Evolutionary conservation across 2,797 vertebrate species (phyloP), one percentile per base, ranked within the genome.

Genomic region (Australoheros facetus): DNA sequence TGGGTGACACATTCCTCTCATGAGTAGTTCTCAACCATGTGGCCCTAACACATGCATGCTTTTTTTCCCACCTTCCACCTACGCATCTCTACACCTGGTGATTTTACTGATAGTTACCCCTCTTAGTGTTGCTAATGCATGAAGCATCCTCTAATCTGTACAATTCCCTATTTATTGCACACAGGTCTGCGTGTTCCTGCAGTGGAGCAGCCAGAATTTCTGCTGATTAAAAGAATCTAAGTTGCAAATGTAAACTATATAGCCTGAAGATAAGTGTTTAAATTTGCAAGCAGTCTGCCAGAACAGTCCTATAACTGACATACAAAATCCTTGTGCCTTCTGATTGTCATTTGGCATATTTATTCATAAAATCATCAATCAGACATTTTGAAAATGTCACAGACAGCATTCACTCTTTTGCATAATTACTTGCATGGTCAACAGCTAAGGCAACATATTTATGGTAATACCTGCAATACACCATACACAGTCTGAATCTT

Each of bases 331-430:
- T n/a, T 58, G 13, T 56, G 60, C 51, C 62, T 84, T 37, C 86
- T 85, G 55, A 75, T 75, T 57, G 69, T 58, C 70, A 73, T 75
- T 82, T 82, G 69, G 48, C 60, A 74, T 66, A 26, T 73, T 26
- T 54, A 77, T 77, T 80, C 75, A 79, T 48, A 30, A 21, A 26
- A 77, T 74, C 53, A 81, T 83, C 62, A 81, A 62, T 82, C 73
- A 84, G 69, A n/a, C 16, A 54, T 82, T 71, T 73, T 64, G 39
- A 73, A 81, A 60, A 73, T 74, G 77, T 81, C 56, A 71, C 30
- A 23, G 14, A 62, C 48, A 58, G 19, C 64, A 19, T 34, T 57
- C 17, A 55, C 26, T 62, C 9, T 70, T 80, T 37, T 72, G 30
- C 34, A 76, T 42, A 57, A 72, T 64, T 21, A 58, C 21, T 21